phyloP scores from a whole-genome alignment of 2,888 invertebrate genomes.

The Siphlonurus alternatus region DNA sequence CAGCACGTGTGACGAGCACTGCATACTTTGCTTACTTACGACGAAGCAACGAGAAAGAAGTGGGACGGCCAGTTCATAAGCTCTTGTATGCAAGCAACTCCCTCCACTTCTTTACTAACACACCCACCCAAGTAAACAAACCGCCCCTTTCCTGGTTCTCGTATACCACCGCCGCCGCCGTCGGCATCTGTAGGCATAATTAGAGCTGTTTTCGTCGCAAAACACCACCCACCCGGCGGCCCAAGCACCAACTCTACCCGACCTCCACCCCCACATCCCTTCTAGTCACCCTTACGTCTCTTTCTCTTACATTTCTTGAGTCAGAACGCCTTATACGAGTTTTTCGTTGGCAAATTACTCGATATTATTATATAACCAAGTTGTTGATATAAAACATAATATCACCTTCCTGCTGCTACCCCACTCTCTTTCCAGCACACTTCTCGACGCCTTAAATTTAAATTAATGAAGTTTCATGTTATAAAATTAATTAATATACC shows the following conservation, averaged over 20 bases:
- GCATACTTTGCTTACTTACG: not conserved
- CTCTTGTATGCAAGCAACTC: not conserved
- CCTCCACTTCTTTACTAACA: not conserved
- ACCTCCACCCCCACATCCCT: too few species aligned
- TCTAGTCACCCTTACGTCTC: not conserved
- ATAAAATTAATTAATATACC: not conserved
- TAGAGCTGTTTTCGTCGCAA: not conserved
- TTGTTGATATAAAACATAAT: not conserved
- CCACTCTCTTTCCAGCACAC: not conserved
- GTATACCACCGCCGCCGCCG: not conserved
- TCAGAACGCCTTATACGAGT: not conserved
- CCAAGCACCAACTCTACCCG: not conserved
- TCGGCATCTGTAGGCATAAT: not conserved
- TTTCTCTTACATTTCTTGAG: not conserved
- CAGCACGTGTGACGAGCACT: not conserved
- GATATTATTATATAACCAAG: too few species aligned
- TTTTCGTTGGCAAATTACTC: too few species aligned
- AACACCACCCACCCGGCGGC: not conserved
- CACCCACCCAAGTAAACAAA: too few species aligned
- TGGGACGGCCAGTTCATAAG: not conserved
- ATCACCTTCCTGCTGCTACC: not conserved
- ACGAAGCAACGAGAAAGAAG: not conserved
- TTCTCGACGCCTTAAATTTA: not conserved
- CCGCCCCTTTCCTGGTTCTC: not conserved
- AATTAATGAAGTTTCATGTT: not conserved